These are phyloP conservation scores for Furcifer pardalis DNA, from an alignment of 2,797 vertebrate genomes.

Conservation along the genomic window DNA sequence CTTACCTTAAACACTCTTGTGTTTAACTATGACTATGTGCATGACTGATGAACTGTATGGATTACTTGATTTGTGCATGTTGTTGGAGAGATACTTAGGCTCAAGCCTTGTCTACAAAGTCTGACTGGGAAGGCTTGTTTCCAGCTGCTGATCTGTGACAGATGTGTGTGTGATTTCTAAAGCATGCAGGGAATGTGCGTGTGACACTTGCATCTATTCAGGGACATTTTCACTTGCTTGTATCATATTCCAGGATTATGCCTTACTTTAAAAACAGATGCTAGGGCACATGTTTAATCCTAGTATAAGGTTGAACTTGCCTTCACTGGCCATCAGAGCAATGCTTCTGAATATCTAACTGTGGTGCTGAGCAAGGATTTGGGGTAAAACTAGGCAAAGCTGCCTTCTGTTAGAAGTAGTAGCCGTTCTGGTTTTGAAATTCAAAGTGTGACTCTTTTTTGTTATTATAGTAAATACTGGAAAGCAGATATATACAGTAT, in stretches of 20 bases:
- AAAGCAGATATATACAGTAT: background rate
- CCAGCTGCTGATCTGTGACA: background rate
- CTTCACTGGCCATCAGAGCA: background rate
- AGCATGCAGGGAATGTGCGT: no score
- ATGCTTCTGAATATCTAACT: no score
- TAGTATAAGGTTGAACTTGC: no score
- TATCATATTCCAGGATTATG: background rate
- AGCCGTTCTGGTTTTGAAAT: no score
- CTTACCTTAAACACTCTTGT: background rate
- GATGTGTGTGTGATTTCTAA: no score
- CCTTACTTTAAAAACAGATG: background rate
- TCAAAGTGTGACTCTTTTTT: background rate
- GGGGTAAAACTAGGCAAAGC: no score
- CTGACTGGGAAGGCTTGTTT: background rate
- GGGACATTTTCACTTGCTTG: background rate
- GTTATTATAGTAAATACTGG: background rate
- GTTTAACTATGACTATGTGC: background rate
- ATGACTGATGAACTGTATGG: background rate
- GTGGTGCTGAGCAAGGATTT: no score
- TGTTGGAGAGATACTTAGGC: no score
- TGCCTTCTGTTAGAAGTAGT: no score
- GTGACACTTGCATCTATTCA: background rate
- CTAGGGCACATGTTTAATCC: no score
- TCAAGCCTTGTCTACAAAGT: background rate
- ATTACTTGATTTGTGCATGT: background rate